phyloP scores from a whole-genome alignment of 2,888 invertebrate species.

The Chloroclystis v-ata region DNA sequence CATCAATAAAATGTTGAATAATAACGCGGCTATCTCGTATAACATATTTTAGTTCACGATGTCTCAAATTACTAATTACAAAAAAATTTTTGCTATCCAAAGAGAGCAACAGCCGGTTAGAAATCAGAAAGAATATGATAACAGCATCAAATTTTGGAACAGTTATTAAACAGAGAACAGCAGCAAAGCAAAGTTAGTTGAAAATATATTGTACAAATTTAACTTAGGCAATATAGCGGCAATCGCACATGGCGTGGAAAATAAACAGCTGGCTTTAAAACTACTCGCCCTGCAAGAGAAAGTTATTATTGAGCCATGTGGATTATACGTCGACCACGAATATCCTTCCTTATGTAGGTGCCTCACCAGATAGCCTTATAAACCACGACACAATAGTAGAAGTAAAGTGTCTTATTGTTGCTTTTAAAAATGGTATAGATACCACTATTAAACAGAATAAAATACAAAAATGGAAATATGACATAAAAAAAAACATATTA shows the following conservation, averaged over 20 bases:
- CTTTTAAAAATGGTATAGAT: conserved; percentile 3
- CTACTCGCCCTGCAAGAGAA: conserved; percentile 4
- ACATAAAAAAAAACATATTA: neutral
- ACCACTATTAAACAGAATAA: neutral
- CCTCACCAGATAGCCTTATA: conserved; percentile 6
- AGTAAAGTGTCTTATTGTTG: conserved; percentile 3
- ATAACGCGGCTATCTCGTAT: too few relatives aligned
- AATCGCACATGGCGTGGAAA: conserved; percentile 5
- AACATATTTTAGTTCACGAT: too few relatives aligned
- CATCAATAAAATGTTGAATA: too few relatives aligned
- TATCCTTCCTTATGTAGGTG: conserved; percentile 3
- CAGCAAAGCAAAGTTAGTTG: neutral
- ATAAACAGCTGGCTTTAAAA: too few relatives aligned
- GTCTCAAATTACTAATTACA: too few relatives aligned
- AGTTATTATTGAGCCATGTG: neutral
- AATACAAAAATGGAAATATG: conserved; percentile 1
- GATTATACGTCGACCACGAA: neutral
- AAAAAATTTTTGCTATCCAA: too few relatives aligned
- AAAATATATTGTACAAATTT: neutral
- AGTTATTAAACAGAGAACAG: neutral
- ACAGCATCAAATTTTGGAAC: conserved; percentile 5
- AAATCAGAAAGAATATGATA: conserved; percentile 16
- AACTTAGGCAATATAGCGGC: neutral
- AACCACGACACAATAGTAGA: neutral
- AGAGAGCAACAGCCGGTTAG: conserved; percentile 21